Percentiles rank a stretch among this genome's conserved stretches.
Conservation (phyloP, 2,888 invertebrate genomes). For the Baccha elongata region DNA sequence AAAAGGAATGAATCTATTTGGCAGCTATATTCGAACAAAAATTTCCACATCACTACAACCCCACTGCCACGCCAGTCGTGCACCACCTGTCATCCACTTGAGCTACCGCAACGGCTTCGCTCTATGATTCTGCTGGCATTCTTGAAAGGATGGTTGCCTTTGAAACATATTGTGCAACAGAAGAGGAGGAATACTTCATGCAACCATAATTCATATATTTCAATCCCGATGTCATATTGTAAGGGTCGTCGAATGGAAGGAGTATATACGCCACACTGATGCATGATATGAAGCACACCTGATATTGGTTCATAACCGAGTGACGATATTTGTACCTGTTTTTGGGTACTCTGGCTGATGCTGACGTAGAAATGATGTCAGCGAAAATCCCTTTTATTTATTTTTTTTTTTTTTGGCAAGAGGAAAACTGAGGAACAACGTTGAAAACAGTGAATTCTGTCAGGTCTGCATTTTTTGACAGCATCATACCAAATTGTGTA, state of each 20-base stretch:
- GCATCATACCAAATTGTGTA: slow-evolving; percentile 21
- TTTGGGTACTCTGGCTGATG: slow-evolving; percentile 19
- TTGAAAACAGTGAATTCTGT: slow-evolving; percentile 59
- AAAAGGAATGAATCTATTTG: slow-evolving; percentile 2
- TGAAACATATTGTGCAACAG: slow-evolving; percentile 64
- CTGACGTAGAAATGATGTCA: slow-evolving; percentile 54
- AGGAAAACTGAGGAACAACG: slow-evolving; percentile 18
- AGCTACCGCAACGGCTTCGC: slow-evolving; percentile 47
- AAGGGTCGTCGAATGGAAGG: not conserved
- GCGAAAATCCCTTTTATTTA: slow-evolving; percentile 42
- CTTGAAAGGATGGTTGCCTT: slow-evolving; percentile 1
- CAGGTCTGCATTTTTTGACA: slow-evolving; percentile 54
- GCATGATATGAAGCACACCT: slow-evolving; percentile 33
- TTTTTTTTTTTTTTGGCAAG: no score
- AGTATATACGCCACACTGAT: not conserved
- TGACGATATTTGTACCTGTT: slow-evolving; percentile 43
- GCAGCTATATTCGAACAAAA: slow-evolving; percentile 39
- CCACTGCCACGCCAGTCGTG: not conserved
- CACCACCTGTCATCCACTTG: slow-evolving; percentile 60
- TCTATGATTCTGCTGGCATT: slow-evolving; percentile 62
- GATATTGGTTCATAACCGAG: slow-evolving; percentile 21
- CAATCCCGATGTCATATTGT: slow-evolving; percentile 58
- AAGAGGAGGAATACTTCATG: slow-evolving; percentile 38
- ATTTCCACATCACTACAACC: slow-evolving; percentile 35
- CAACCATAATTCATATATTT: slow-evolving; percentile 68